Evolutionary conservation across 1,140 invertebrate species (phyloP).

Genomic region (Drosophila asahinai): DNA sequence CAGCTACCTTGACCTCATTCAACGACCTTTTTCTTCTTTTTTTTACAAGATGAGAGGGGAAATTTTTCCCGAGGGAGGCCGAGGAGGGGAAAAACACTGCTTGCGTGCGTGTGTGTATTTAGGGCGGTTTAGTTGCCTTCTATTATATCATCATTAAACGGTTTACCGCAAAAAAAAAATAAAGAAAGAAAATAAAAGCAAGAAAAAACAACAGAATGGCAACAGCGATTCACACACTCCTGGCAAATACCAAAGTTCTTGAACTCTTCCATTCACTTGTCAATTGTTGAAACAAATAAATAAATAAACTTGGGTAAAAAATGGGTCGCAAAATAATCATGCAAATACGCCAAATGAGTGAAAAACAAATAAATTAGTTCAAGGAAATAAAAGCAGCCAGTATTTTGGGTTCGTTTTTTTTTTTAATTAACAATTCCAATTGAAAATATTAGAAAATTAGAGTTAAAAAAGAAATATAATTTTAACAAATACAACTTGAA

Average conservation of each 20-base stretch:
- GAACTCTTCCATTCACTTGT: constrained; percentile 33
- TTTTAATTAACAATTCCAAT: no score
- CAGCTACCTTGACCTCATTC: constrained; percentile 74
- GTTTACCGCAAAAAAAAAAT: constrained; percentile 39
- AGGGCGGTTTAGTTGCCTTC: constrained; percentile 25
- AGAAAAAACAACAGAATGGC: constrained; percentile 17
- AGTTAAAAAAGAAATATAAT: no score
- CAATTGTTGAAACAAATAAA: constrained; percentile 38
- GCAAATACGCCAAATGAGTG: constrained; percentile 3
- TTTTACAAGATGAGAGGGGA: constrained; percentile 1
- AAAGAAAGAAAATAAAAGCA: background rate
- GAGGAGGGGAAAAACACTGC: constrained; percentile 18
- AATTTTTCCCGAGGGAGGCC: constrained; percentile 9
- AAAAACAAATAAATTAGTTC: constrained; percentile 25
- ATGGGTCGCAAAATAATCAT: constrained; percentile 8
- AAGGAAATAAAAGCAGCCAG: constrained; percentile 12
- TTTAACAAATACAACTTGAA: no score
- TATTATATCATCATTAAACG: constrained; percentile 63
- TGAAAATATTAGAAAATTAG: no score
- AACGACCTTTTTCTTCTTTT: constrained; percentile 58
- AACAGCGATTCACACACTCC: constrained; percentile 6
- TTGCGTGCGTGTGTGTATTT: constrained; percentile 46
- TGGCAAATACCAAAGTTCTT: constrained; percentile 10
- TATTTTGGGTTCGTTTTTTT: no score
- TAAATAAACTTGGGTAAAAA: constrained; percentile 22